Base-by-base conservation (phyloP, 2,888 invertebrate genomes). In the Nesidiocoris tenuis region DNA sequence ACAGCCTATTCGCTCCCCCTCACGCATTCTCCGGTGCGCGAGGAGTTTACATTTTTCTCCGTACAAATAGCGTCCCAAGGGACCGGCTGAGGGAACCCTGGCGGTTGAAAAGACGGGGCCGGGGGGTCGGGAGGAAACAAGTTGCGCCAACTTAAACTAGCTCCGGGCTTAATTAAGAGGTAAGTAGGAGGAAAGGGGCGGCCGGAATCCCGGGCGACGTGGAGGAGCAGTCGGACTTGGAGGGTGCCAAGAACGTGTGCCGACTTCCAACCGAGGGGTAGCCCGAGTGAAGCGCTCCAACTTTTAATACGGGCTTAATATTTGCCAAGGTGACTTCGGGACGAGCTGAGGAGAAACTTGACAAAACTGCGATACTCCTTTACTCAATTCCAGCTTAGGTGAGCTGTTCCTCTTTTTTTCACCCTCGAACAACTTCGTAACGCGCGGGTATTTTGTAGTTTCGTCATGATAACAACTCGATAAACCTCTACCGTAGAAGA, bases 271-370 rank as follows among this genome's bases (percentile, higher is more conserved):
- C 72, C 72, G 23, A 23, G n/a, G 21, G 12, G 16, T 24, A 24
- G 18, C 59, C 19, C 18, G 24, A 23, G 12, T 39, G 59, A 66
- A 72, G 61, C 39, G 61, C 72, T 65, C 25, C 24, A 75, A 75
- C 74, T 75, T 75, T 75, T 75, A 75, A 75, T 65, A 75, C 74
- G 74, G 66, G 66, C 74, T 75, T 75, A 75, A 75, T 75, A 75
- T 75, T 75, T 75, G 74, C 57, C 57, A 75, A 56, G 66, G 74
- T 66, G 72, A 72, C 61, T 72, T 39, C 7, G 18, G 39, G 7
- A 18, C n/a, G 61, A 54, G 61, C 12, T 9, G 72, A 19, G 72
- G n/a, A 25, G 61, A 21, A 72, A 72, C 72, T 72, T 19, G 63
- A 72, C 72, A 18, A 72, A 72, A 61, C 63, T 72, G 61, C 19